Base-by-base conservation (phyloP, 2,113 vertebrate genomes). In the Tichodroma muraria region DNA sequence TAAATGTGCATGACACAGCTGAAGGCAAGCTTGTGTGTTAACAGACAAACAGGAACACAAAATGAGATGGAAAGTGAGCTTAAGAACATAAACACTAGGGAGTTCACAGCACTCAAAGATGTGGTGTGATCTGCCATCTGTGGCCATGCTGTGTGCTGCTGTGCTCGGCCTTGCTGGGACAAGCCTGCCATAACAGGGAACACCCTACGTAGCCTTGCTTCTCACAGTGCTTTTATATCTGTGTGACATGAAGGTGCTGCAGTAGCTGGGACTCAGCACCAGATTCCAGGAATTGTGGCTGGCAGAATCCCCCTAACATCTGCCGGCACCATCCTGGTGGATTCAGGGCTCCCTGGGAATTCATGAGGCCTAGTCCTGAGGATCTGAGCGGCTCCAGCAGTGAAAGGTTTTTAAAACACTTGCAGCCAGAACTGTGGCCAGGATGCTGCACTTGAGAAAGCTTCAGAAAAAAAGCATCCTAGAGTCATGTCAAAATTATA, bases 391-490 rank as follows among this genome's bases (percentile, higher is more conserved):
- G 18, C 21, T 89, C 40, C 40, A 56, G 12, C 15, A 73, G 31
- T 28, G 19, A 56, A 78, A 84, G 10, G 30, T 53, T 72, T 89
- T 53, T 13, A 31, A 80, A 84, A 49, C 16, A 42, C 11, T 35
- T 77, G 63, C 5, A 31, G 42, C 10, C 37, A 42, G 28, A 86
- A 16, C n/a, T 23, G 20, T 45, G 35, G 49, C 33, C 30, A 69
- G 31, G 49, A 57, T 33, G 16, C 13, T 73, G 33, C 28, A 20
- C 22, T n/a, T 79, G 37, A 45, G 59, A 80, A 83, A 56, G 23
- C 40, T 79, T 54, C 0, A 1, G 19, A 0, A 57, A 71, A 57
- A 70, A 24, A 1, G 0, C 3, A 35, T 27, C 16, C 47, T 31
- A 31, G 27, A 50, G 15, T 31, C 13, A 68, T 0, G 0, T 30